phyloP scores from a whole-genome alignment of 2,888 invertebrate genomes.

The Encarsia formosa region DNA sequence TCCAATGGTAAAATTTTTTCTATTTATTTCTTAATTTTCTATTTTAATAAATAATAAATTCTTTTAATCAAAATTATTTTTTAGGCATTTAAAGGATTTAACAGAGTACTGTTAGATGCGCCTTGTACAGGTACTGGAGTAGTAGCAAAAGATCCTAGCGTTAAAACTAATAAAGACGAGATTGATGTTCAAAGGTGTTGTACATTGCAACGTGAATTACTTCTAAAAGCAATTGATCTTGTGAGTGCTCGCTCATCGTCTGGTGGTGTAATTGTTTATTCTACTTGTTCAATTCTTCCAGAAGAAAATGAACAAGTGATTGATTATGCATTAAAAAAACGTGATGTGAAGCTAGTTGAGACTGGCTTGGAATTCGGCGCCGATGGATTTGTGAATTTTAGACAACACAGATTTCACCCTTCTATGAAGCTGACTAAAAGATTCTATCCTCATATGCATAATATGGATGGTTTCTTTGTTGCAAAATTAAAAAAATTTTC shows the following conservation, averaged over 20 bases:
- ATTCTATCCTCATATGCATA: slow-evolving; percentile 97
- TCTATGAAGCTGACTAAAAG: slow-evolving; percentile 81
- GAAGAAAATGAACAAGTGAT: slow-evolving; percentile 95
- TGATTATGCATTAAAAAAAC: slow-evolving; percentile 88
- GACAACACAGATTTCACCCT: slow-evolving; percentile 83
- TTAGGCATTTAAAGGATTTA: slow-evolving; percentile 84
- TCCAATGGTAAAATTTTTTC: slow-evolving; percentile 54
- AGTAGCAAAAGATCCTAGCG: slow-evolving; percentile 93
- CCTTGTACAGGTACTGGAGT: slow-evolving; percentile 99
- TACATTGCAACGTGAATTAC: slow-evolving; percentile 85
- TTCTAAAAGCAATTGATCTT: slow-evolving; percentile 95
- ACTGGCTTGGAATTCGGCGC: slow-evolving; percentile 94
- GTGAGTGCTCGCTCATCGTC: slow-evolving; percentile 86
- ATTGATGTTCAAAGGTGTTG: slow-evolving; percentile 87
- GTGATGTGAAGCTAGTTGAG: slow-evolving; percentile 89
- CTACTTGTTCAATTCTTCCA: slow-evolving; percentile 95
- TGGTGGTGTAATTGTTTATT: slow-evolving; percentile 96
- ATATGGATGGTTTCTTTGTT: slow-evolving; percentile 99
- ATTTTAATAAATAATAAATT: not conserved
- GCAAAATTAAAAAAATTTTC: slow-evolving; percentile 97
- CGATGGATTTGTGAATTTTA: slow-evolving; percentile 88
- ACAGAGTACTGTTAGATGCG: slow-evolving; percentile 92
- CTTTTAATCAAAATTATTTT: slow-evolving; percentile 9
- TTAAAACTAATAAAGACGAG: slow-evolving; percentile 88
- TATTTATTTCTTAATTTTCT: not conserved